These are phyloP conservation scores for Seriola quinqueradiata DNA, from an alignment of 2,113 vertebrate species.

Conservation along the genomic window DNA sequence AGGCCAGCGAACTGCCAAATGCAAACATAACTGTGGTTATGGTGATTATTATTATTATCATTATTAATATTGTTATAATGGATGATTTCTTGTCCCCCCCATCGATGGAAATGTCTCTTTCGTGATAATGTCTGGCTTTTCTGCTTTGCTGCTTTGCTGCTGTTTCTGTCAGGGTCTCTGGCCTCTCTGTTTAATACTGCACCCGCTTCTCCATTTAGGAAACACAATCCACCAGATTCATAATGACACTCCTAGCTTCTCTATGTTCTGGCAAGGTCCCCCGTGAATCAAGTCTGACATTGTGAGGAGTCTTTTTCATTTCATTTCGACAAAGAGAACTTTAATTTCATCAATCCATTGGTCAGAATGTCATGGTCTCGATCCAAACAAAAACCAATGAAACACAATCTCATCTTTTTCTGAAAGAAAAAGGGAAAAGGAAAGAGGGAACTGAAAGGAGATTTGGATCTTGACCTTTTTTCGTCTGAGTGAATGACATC, in stretches of 20 bases:
- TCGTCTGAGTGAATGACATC: background rate
- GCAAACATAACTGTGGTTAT: background rate
- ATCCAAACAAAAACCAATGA: background rate
- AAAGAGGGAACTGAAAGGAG: background rate
- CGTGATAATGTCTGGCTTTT: conserved; percentile 1
- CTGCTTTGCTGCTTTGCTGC: background rate
- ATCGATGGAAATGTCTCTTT: conserved; percentile 30
- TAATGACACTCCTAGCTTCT: background rate
- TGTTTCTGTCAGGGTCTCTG: background rate
- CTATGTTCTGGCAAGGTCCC: background rate
- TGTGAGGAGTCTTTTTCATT: background rate
- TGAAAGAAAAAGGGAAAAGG: background rate
- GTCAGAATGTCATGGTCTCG: background rate
- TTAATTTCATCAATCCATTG: no score
- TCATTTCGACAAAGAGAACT: background rate
- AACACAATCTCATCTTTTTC: background rate
- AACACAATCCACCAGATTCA: background rate
- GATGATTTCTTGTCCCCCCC: background rate
- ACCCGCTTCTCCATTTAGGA: background rate
- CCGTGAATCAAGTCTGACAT: background rate
- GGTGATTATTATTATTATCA: conserved; percentile 15
- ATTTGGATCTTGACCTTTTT: background rate
- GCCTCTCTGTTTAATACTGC: conserved; percentile 7
- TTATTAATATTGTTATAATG: background rate
- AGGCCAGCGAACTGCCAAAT: background rate